A percentile compares a stretch with the other conserved stretches of the same genome.
phyloP scores from a whole-genome alignment of 2,797 vertebrate species.

The Gephyroberyx darwinii region DNA sequence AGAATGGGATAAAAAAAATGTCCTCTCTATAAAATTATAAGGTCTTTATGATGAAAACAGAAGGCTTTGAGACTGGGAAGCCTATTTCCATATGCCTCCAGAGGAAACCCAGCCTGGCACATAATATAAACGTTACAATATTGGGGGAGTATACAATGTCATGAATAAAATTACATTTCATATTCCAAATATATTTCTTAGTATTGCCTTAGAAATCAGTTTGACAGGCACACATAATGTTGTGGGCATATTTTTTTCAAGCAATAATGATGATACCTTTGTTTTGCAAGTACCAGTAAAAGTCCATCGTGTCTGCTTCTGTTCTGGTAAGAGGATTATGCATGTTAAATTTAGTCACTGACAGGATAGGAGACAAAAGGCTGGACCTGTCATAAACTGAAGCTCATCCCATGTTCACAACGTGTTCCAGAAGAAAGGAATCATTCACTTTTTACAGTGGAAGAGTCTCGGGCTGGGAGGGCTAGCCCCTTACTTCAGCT shows the following conservation, averaged over 20 bases:
- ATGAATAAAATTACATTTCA: slow-evolving; percentile 79
- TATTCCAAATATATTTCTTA: slow-evolving; percentile 65
- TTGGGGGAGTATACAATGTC: slow-evolving; percentile 63
- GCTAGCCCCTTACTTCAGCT: not conserved
- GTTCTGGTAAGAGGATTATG: slow-evolving; percentile 70
- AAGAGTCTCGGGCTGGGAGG: slow-evolving; percentile 5
- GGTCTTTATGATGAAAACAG: slow-evolving; percentile 64
- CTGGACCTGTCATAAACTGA: slow-evolving; percentile 59
- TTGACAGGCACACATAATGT: slow-evolving; percentile 70
- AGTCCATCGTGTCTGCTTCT: slow-evolving; percentile 55
- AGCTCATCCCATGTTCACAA: slow-evolving; percentile 53
- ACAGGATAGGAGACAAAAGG: slow-evolving; percentile 55
- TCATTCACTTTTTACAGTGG: slow-evolving; percentile 10
- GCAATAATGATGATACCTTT: slow-evolving; percentile 69
- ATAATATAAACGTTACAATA: slow-evolving; percentile 71
- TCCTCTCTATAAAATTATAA: slow-evolving; percentile 50
- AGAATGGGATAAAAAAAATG: slow-evolving; percentile 51
- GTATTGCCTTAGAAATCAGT: slow-evolving; percentile 62
- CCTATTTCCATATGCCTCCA: slow-evolving; percentile 53
- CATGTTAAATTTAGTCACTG: slow-evolving; percentile 64
- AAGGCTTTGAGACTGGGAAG: slow-evolving; percentile 57
- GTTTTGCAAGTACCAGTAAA: slow-evolving; percentile 63
- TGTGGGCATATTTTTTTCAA: slow-evolving; percentile 53
- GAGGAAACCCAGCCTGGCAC: slow-evolving; percentile 58
- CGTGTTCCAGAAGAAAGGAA: slow-evolving; percentile 35